Evolutionary conservation across 2,113 vertebrate species (phyloP), one percentile per base, ranked within the genome.

Genomic region (Ellobius talpinus): DNA sequence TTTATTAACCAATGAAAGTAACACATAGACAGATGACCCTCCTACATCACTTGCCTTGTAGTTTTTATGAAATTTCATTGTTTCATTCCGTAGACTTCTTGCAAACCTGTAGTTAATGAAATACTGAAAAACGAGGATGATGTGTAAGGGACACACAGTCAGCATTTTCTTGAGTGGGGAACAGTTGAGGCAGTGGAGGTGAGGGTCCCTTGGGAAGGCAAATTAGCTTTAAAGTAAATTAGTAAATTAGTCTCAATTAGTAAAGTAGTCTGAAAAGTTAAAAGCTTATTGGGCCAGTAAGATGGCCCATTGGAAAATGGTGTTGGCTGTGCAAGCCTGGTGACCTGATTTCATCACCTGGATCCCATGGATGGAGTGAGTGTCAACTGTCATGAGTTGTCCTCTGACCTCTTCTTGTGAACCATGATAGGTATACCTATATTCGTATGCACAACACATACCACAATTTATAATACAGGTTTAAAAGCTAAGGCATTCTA

Each of bases 111-210:
- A 94, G 10, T 0, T 94, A 66, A 85, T 90, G 93, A 55, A 31
- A 74, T 16, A 63, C 95, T 96, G 82, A 91, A 36, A 89, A 91
- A 97, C 84, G 92, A 39, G 39, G 89, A 89, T 93, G 84, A 65
- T 65, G 91, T 88, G 42, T 61, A 81, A n/a, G 39, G 36, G 39
- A 21, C 16, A 31, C 29, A 8, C 33, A 50, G 13, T 31, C 73
- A 81, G 50, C 26, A n/a, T 81, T 58, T 36, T 36, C 31, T 79
- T 61, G 50, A 63, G 42, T 96, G 45, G 29, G 33, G 63, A 89
- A 87, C 19, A 79, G 73, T 65, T 55, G 58, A 81, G 36, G 65
- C 77, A 36, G 82, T 26, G 72, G 52, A 66, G n/a, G 4, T 45
- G 78, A 72, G 9, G 82, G 78, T 84, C 91, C 47, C 50, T 90